Conservation (phyloP, 2,113 vertebrate genomes). For the Nanger granti region DNA sequence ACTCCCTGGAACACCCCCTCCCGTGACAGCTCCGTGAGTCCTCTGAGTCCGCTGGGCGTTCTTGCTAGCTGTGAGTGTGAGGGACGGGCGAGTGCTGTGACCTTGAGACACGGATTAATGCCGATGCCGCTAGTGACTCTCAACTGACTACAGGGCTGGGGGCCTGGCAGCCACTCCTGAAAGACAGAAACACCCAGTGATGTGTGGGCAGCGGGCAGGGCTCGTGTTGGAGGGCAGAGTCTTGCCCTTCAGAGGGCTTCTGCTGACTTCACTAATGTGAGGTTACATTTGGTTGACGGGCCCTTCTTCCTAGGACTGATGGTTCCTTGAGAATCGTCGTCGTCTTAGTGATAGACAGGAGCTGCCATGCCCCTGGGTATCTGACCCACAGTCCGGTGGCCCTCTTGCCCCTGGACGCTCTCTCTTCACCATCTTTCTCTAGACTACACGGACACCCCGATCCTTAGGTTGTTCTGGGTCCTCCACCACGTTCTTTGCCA, state of each 20-base stretch:
- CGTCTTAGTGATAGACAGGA: neutral
- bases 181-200: rapidly evolving
- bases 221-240: rapidly evolving
- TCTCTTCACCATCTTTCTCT: rapidly evolving
- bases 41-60: neutral
- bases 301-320: neutral
- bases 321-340: rapidly evolving
- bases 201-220: rapidly evolving
- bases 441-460: rapidly evolving
- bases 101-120: rapidly evolving
- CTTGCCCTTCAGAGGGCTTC: neutral
- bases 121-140: neutral
- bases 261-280: neutral
- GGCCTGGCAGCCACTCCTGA: rapidly evolving
- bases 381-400: rapidly evolving
- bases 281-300: too few relatives aligned
- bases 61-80: neutral
- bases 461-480: rapidly evolving
- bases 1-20: rapidly evolving
- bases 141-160: rapidly evolving
- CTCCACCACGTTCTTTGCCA: rapidly evolving
- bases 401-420: rapidly evolving
- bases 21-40: rapidly evolving
- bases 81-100: rapidly evolving
- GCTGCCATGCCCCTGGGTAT: rapidly evolving